These are phyloP conservation scores for Carlito syrichta DNA, from an alignment of 2,113 vertebrate genomes.

Conservation along the genomic window DNA sequence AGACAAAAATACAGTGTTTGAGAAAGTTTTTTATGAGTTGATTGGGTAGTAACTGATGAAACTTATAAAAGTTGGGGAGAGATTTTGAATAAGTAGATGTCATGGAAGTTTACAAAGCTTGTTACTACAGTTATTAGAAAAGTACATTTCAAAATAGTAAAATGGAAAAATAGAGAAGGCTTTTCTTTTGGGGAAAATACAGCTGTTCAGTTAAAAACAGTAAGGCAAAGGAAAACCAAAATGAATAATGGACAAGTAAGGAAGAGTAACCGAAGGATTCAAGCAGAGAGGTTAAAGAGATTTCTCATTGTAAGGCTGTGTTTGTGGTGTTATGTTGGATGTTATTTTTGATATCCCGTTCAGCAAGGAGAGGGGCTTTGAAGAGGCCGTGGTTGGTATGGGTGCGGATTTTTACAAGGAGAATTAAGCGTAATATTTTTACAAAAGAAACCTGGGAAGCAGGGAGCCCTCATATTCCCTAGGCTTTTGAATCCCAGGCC, in stretches of 20 bases:
- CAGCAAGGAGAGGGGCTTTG: neutral
- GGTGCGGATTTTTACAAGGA: neutral
- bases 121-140: neutral
- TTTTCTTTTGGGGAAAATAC: neutral
- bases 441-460: neutral
- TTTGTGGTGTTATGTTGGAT: neutral
- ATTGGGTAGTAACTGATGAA: constrained; percentile 8
- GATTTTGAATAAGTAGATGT: constrained; percentile 47
- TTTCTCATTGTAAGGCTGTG: neutral
- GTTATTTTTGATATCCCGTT: neutral
- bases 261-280: neutral
- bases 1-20: neutral
- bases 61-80: constrained; percentile 17
- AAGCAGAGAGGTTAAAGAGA: neutral
- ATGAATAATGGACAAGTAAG: neutral
- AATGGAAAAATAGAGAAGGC: neutral
- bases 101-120: neutral
- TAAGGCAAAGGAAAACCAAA: neutral
- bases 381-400: neutral
- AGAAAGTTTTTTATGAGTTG: constrained; percentile 9
- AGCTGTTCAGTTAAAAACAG: neutral
- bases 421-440: neutral
- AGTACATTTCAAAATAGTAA: constrained; percentile 24
- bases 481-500: neutral
- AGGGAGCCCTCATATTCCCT: neutral